Evolutionary conservation across 35 echinoderm and acorn worm genomes (phyloP).

Genomic region (Heliocidaris tuberculata): DNA sequence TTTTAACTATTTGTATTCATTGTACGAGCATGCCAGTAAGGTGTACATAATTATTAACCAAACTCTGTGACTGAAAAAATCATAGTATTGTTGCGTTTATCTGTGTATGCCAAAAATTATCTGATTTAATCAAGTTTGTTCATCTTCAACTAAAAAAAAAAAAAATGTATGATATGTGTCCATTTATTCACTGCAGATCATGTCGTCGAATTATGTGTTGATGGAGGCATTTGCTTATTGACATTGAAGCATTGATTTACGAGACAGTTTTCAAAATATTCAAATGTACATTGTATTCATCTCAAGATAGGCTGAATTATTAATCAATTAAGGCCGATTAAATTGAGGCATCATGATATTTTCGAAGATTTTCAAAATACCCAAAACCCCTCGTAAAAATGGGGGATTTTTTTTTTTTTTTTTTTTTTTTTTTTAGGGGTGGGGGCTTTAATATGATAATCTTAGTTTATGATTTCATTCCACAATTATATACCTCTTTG

Average conservation of each 20-base stretch:
- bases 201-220: not conserved
- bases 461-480: too few relatives aligned
- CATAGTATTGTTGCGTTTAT: not conserved
- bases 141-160: not conserved
- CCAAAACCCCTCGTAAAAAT: too few relatives aligned
- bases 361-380: too few relatives aligned
- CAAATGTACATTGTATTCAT: too few relatives aligned
- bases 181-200: not conserved
- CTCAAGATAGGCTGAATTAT: too few relatives aligned
- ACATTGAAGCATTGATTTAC: not conserved
- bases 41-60: not conserved
- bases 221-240: not conserved
- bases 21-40: not conserved
- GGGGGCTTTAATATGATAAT: too few relatives aligned
- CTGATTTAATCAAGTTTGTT: not conserved
- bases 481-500: too few relatives aligned
- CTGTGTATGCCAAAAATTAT: not conserved
- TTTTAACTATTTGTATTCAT: conserved; percentile 11
- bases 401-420: too few relatives aligned
- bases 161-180: not conserved
- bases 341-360: too few relatives aligned
- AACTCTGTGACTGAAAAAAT: not conserved
- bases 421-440: too few relatives aligned
- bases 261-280: too few relatives aligned
- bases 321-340: too few relatives aligned